phyloP scores from a whole-genome alignment of 2,113 vertebrate genomes.

The Taxidea taxus region DNA sequence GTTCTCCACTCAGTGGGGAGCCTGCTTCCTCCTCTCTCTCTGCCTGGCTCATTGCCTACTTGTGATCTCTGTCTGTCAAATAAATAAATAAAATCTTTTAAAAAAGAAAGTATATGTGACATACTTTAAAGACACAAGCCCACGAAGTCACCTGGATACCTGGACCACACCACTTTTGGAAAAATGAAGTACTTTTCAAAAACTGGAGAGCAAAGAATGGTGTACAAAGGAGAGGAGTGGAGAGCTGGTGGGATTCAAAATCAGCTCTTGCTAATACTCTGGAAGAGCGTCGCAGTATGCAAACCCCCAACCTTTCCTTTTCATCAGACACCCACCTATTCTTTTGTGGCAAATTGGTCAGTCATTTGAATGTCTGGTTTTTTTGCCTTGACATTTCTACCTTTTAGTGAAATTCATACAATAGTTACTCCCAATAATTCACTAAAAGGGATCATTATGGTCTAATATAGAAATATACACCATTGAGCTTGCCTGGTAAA shows the following conservation, averaged over 20 bases:
- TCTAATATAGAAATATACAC: neutral
- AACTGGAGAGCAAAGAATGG: neutral
- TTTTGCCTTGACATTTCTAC: neutral
- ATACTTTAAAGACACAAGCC: neutral
- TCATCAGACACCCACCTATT: neutral
- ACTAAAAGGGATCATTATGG: neutral
- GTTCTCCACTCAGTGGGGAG: too few species aligned
- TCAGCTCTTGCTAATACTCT: neutral
- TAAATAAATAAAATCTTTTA: neutral
- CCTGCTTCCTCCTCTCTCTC: too few species aligned
- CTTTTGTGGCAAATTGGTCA: neutral
- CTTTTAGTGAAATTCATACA: neutral
- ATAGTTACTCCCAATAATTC: neutral
- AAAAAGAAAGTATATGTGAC: neutral
- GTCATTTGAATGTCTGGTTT: neutral
- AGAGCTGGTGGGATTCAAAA: neutral
- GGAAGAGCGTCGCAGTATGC: accelerated
- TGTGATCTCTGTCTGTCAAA: too few species aligned
- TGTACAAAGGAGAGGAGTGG: neutral
- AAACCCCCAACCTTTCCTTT: neutral
- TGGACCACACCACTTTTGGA: neutral
- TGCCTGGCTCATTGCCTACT: too few species aligned
- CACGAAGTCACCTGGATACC: neutral
- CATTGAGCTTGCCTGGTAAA: neutral
- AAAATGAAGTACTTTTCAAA: neutral